Percentiles rank a stretch among this genome's conserved stretches.
Evolutionary conservation across 2,113 vertebrate species (phyloP).

Genomic region (Engraulis encrasicolus): DNA sequence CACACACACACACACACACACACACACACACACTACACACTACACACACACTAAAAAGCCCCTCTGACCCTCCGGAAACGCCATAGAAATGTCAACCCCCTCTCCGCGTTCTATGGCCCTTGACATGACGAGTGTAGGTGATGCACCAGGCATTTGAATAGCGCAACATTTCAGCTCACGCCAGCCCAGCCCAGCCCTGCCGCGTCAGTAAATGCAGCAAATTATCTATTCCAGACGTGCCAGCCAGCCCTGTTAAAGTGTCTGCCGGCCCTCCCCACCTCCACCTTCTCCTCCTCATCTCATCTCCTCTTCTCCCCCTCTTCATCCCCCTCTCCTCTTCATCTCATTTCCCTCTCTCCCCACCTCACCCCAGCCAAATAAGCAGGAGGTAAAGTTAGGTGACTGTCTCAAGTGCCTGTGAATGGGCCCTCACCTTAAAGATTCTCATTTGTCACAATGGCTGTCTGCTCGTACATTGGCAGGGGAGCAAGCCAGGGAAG

Average conservation of each 20-base stretch:
- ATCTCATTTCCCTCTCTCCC: no score
- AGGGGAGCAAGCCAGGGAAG: neutral
- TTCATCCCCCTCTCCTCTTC: no score
- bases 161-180: neutral
- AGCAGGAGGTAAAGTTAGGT: neutral
- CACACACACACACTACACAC: no score
- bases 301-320: no score
- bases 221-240: neutral
- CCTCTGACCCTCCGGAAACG: no score
- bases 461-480: neutral
- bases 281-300: no score
- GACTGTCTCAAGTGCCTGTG: neutral
- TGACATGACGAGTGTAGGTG: neutral
- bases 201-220: neutral
- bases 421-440: neutral
- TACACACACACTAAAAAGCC: neutral
- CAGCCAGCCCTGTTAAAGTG: neutral
- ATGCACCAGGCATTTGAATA: neutral
- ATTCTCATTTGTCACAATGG: neutral
- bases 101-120: neutral
- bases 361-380: neutral
- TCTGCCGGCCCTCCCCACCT: neutral
- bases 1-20: neutral
- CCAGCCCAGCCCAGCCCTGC: no score
- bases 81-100: no score